These are phyloP conservation scores for Rhizoglyphus robini DNA, from an alignment of 1,140 invertebrate species.

Conservation along the genomic window DNA sequence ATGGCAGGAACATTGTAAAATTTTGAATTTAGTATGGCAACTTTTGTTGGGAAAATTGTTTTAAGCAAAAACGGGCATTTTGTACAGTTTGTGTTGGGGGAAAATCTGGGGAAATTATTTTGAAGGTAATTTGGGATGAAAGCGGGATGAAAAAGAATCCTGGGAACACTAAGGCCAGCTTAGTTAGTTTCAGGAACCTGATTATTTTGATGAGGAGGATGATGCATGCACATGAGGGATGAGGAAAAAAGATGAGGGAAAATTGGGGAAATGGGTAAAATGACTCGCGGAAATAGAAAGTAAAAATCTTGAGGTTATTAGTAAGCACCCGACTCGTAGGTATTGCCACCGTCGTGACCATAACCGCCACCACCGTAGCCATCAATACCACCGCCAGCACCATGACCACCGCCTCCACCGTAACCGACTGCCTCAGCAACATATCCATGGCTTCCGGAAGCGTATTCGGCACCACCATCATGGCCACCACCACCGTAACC, in stretches of 20 bases:
- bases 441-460: neutral
- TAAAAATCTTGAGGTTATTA: neutral
- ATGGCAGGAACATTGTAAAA: too few relatives aligned
- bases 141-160: neutral
- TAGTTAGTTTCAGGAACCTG: neutral
- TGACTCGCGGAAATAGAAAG: too few relatives aligned
- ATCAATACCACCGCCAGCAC: neutral
- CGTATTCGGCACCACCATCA: neutral
- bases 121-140: too few relatives aligned
- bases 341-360: neutral
- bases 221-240: too few relatives aligned
- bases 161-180: neutral
- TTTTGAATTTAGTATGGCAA: too few relatives aligned
- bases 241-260: too few relatives aligned
- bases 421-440: neutral
- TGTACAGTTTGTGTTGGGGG: too few relatives aligned
- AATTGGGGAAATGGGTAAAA: too few relatives aligned
- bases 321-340: neutral
- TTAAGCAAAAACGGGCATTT: too few relatives aligned
- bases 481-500: neutral
- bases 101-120: too few relatives aligned
- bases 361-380: neutral
- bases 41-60: too few relatives aligned
- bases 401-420: neutral
- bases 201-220: neutral